Percentiles rank a stretch among this genome's conserved stretches.
These are phyloP conservation scores for Lacanobia oleracea DNA, from an alignment of 2,888 invertebrate genomes.

Conservation along the genomic window DNA sequence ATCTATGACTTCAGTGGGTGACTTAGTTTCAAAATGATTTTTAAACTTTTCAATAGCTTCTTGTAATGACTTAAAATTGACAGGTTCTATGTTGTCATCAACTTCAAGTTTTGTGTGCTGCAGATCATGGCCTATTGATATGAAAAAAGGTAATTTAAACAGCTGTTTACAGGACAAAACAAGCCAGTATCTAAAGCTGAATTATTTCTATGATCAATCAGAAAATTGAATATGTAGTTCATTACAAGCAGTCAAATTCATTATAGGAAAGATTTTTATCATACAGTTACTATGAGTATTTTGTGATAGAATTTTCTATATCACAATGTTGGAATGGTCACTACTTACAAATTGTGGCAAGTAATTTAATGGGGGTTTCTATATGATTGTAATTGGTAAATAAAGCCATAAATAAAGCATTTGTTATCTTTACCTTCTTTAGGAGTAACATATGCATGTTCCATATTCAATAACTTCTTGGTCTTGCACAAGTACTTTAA, in stretches of 20 bases:
- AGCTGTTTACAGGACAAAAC: neutral
- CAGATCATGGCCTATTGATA: slow-evolving; percentile 70
- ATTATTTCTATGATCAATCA: neutral
- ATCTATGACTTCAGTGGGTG: slow-evolving; percentile 34
- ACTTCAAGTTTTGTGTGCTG: slow-evolving; percentile 65
- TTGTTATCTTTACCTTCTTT: slow-evolving; percentile 75
- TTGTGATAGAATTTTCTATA: neutral
- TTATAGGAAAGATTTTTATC: too few species aligned
- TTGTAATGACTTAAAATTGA: slow-evolving; percentile 78
- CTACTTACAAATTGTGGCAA: neutral
- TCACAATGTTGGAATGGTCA: neutral
- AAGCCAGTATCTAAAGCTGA: neutral
- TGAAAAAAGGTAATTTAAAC: neutral
- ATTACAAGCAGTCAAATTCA: neutral
- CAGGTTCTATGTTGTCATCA: slow-evolving; percentile 74
- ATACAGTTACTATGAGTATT: neutral
- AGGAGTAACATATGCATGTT: slow-evolving; percentile 92
- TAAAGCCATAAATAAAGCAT: too few species aligned
- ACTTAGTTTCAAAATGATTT: slow-evolving; percentile 57
- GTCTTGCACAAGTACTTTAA: slow-evolving; percentile 92
- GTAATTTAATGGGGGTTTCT: neutral
- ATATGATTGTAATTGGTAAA: neutral
- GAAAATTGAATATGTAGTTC: neutral
- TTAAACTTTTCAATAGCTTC: slow-evolving; percentile 82
- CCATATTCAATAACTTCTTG: slow-evolving; percentile 92